Evolutionary conservation across 2,113 vertebrate species (phyloP).

Genomic region (Poeciliopsis turrubarensis): DNA sequence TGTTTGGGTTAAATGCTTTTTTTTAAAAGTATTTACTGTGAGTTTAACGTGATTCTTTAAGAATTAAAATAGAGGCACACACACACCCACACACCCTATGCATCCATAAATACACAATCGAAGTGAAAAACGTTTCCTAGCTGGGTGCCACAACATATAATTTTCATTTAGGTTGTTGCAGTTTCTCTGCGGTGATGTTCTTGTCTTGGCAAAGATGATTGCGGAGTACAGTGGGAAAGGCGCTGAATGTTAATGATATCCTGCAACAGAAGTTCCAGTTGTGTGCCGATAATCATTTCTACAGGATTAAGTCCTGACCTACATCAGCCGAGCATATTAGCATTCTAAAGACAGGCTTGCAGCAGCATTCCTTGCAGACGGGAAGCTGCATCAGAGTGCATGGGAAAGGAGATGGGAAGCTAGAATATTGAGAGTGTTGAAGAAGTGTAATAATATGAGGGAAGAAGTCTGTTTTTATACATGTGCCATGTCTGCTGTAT

Average conservation of each 20-base stretch:
- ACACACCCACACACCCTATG: background rate
- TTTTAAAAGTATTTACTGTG: too few species aligned
- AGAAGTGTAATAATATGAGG: slow-evolving; percentile 29
- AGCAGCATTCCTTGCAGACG: slow-evolving; percentile 63
- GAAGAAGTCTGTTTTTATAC: slow-evolving; percentile 14
- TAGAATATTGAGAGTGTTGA: slow-evolving; percentile 14
- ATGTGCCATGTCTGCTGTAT: slow-evolving; percentile 17
- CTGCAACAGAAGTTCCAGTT: slow-evolving; percentile 73
- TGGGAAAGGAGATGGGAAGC: slow-evolving; percentile 44
- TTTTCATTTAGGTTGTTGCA: slow-evolving; percentile 48
- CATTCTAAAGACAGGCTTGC: slow-evolving; percentile 70
- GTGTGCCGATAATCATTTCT: slow-evolving; percentile 77
- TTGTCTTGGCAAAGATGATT: slow-evolving; percentile 45
- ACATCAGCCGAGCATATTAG: slow-evolving; percentile 75
- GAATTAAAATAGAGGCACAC: background rate
- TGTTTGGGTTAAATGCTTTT: background rate
- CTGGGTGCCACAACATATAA: slow-evolving; percentile 16
- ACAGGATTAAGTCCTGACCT: slow-evolving; percentile 80
- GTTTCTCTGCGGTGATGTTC: slow-evolving; percentile 42
- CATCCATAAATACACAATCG: slow-evolving; percentile 9
- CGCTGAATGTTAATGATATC: slow-evolving; percentile 73
- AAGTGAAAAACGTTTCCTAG: slow-evolving; percentile 16
- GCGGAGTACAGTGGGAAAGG: slow-evolving; percentile 59
- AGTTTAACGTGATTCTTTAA: background rate
- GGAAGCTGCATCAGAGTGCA: slow-evolving; percentile 55